These are phyloP conservation scores for Dione juno DNA, from an alignment of 2,888 invertebrate genomes.

Conservation along the genomic window DNA sequence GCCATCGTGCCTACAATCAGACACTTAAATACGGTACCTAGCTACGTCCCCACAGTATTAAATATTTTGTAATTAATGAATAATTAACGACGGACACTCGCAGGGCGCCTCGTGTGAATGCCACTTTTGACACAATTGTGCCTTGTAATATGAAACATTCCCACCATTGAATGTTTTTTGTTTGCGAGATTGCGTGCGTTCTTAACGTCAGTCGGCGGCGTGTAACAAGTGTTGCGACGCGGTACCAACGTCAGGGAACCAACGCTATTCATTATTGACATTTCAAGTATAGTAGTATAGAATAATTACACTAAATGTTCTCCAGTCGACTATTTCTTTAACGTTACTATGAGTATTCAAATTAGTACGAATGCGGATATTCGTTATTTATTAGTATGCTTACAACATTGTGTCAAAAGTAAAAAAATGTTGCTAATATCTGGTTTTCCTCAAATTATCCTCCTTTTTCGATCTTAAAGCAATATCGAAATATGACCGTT, in stretches of 20 bases:
- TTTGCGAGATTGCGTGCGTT: constrained; percentile 29
- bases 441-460: not conserved
- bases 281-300: not conserved
- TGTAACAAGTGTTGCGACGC: not conserved
- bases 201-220: not conserved
- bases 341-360: too few relatives aligned
- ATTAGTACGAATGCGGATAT: too few relatives aligned
- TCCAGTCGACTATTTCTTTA: too few relatives aligned
- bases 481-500: not conserved
- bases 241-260: too few relatives aligned
- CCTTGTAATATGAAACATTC: constrained; percentile 29
- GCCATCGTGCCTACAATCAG: too few relatives aligned
- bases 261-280: not conserved
- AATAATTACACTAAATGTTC: too few relatives aligned
- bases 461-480: not conserved
- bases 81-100: not conserved
- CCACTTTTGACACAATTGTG: constrained; percentile 6
- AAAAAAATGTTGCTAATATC: too few relatives aligned
- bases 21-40: too few relatives aligned
- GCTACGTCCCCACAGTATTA: too few relatives aligned
- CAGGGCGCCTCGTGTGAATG: not conserved
- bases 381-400: too few relatives aligned
- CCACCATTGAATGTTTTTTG: constrained; percentile 31
- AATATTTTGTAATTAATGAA: not conserved
- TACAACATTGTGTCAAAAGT: too few relatives aligned